phyloP scores from a whole-genome alignment of 2,888 invertebrate genomes.

The Autographa gamma region DNA sequence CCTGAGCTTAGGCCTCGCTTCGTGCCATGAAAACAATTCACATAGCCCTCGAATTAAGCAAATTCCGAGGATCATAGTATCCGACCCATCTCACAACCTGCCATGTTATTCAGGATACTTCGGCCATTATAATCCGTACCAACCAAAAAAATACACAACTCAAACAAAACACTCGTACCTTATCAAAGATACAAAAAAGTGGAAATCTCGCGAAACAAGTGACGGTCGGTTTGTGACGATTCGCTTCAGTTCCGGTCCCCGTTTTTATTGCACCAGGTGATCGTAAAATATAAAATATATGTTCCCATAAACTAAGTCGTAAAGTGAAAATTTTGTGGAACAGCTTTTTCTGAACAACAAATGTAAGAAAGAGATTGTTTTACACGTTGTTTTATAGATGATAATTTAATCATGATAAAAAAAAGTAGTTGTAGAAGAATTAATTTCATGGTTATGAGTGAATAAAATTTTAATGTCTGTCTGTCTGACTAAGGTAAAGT shows the following conservation, averaged over 20 bases:
- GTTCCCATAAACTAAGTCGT: slow-evolving; percentile 74
- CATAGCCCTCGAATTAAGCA: neutral
- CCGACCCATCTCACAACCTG: neutral
- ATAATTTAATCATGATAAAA: neutral
- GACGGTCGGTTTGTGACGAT: slow-evolving; percentile 54
- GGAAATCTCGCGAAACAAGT: slow-evolving; percentile 51
- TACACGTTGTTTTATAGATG: neutral
- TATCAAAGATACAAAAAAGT: slow-evolving; percentile 53
- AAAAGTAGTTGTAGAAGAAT: no score
- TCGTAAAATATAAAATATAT: slow-evolving; percentile 77
- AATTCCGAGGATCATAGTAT: slow-evolving; percentile 10
- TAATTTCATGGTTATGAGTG: no score
- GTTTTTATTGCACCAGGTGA: slow-evolving; percentile 61
- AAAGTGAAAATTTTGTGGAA: slow-evolving; percentile 75
- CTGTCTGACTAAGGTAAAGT: no score
- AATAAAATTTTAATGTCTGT: no score
- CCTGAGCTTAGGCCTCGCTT: no score
- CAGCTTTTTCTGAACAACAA: slow-evolving; percentile 59
- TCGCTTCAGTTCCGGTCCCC: slow-evolving; percentile 49
- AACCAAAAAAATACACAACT: slow-evolving; percentile 16
- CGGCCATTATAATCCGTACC: slow-evolving; percentile 9
- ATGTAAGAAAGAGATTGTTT: slow-evolving; percentile 48
- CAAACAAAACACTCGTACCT: slow-evolving; percentile 27
- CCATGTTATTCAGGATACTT: slow-evolving; percentile 7
- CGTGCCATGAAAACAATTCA: neutral